phyloP scores from a whole-genome alignment of 35 echinoderm and acorn worm species.

The Chiridota heheva region DNA sequence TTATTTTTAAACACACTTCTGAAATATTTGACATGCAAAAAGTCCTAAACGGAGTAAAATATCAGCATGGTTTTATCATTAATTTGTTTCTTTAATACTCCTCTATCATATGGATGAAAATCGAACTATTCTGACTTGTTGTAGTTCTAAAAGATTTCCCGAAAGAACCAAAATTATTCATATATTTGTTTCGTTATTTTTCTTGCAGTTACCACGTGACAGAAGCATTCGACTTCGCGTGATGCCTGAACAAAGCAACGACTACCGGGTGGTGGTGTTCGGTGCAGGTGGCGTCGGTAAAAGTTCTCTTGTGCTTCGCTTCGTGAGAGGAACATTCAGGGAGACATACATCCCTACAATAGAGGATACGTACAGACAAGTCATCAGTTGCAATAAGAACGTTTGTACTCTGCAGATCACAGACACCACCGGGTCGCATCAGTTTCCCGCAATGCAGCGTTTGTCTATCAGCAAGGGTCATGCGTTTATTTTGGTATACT shows the following conservation, averaged over 20 bases:
- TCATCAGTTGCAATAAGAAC: slow-evolving; percentile 99
- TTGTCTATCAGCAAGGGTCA: slow-evolving; percentile 98
- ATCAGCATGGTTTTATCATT: no score
- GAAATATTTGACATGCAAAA: no score
- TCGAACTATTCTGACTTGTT: no score
- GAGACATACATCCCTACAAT: slow-evolving; percentile 98
- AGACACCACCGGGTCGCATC: slow-evolving; percentile 96
- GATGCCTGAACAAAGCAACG: slow-evolving; percentile 99
- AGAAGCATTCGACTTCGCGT: slow-evolving; percentile 97
- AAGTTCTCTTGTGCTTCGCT: slow-evolving; percentile 91
- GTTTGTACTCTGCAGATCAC: slow-evolving; percentile 98
- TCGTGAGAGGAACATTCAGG: slow-evolving; percentile 95
- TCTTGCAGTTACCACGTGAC: slow-evolving; percentile 87
- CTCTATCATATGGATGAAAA: no score
- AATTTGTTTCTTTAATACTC: no score
- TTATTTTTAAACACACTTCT: no score
- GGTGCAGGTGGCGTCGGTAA: slow-evolving; percentile 98
- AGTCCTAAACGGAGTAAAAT: no score
- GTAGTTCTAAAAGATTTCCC: no score
- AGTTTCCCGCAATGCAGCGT: slow-evolving; percentile 98
- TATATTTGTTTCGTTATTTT: slow-evolving; percentile 25
- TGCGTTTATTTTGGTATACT: slow-evolving; percentile 98
- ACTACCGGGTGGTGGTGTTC: slow-evolving; percentile 94
- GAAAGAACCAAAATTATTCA: not conserved
- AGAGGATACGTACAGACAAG: slow-evolving; percentile 97